These are phyloP conservation scores for Melanotus villosus DNA, from an alignment of 2,888 invertebrate genomes.

Conservation along the genomic window DNA sequence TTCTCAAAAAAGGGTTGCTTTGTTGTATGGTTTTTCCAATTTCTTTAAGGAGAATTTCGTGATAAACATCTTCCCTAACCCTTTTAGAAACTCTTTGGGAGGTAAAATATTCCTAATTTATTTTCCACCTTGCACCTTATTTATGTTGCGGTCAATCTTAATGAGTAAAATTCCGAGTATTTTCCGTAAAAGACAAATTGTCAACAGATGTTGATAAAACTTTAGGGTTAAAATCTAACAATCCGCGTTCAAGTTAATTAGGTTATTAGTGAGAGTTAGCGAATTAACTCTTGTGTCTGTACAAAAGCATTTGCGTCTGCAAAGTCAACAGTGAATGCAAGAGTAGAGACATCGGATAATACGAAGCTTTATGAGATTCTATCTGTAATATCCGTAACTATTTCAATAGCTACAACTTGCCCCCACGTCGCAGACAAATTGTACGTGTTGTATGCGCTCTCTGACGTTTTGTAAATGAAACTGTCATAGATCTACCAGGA, in stretches of 20 bases:
- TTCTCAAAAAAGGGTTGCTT: too few relatives aligned
- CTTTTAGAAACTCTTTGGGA: too few relatives aligned
- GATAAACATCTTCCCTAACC: too few relatives aligned
- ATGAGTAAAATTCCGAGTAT: background rate
- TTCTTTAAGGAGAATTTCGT: too few relatives aligned
- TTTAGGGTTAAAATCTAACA: conserved; percentile 18
- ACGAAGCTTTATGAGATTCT: conserved; percentile 19
- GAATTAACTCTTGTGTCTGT: conserved; percentile 24
- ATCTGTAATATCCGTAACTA: conserved; percentile 24
- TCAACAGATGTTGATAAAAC: conserved; percentile 9
- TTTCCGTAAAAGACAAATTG: conserved; percentile 5
- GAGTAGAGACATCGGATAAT: conserved; percentile 21
- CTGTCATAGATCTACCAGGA: conserved; percentile 26
- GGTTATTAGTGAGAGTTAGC: conserved; percentile 25
- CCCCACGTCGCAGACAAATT: conserved; percentile 34
- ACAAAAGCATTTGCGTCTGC: conserved; percentile 23
- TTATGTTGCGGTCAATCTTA: too few relatives aligned
- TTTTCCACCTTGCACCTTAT: too few relatives aligned
- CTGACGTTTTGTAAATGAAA: conserved; percentile 38
- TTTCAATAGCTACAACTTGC: conserved; percentile 21
- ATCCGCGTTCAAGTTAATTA: conserved; percentile 19
- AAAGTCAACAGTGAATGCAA: conserved; percentile 23
- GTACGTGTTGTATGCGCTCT: conserved; percentile 27
- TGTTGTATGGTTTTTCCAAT: too few relatives aligned
- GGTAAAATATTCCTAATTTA: too few relatives aligned